Evolutionary conservation across 30 jellyfish, hydroid and myxozoan genomes (phyloP).

Genomic region (Cassiopea andromeda): DNA sequence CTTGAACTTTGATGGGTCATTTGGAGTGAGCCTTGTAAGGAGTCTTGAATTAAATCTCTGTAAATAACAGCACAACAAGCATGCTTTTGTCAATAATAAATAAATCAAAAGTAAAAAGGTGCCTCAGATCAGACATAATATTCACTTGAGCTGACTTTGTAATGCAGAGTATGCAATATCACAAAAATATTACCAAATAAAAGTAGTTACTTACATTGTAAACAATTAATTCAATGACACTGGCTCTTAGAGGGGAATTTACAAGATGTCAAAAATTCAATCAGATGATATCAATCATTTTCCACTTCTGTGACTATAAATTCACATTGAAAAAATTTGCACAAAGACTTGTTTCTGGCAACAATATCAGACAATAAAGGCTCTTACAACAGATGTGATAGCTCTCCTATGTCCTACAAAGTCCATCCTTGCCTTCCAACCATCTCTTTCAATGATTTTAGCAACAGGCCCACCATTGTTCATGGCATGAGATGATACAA

Average conservation of each 20-base stretch:
- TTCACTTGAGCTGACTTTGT: no score
- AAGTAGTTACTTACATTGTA: no score
- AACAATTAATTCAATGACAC: no score
- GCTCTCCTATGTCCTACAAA: slow-evolving; percentile 99
- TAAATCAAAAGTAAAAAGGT: no score
- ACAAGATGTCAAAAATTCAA: no score
- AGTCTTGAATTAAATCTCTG: slow-evolving; percentile 86
- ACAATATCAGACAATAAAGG: neutral
- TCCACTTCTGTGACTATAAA: neutral
- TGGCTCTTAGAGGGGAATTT: no score
- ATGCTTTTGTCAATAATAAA: neutral
- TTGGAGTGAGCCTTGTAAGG: slow-evolving; percentile 45
- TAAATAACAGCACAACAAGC: neutral
- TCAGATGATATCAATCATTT: neutral
- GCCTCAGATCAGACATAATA: no score
- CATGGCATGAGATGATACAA: slow-evolving; percentile 98
- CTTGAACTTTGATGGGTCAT: slow-evolving; percentile 59
- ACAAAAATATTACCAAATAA: no score
- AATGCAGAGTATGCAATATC: no score
- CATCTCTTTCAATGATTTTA: slow-evolving; percentile 90
- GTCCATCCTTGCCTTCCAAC: slow-evolving; percentile 97
- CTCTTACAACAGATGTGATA: slow-evolving; percentile 91
- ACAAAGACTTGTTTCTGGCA: neutral
- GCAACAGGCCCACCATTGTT: slow-evolving; percentile 99
- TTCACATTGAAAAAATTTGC: neutral